phyloP scores from a whole-genome alignment of 2,888 invertebrate species.

The Watsonalla cultraria region DNA sequence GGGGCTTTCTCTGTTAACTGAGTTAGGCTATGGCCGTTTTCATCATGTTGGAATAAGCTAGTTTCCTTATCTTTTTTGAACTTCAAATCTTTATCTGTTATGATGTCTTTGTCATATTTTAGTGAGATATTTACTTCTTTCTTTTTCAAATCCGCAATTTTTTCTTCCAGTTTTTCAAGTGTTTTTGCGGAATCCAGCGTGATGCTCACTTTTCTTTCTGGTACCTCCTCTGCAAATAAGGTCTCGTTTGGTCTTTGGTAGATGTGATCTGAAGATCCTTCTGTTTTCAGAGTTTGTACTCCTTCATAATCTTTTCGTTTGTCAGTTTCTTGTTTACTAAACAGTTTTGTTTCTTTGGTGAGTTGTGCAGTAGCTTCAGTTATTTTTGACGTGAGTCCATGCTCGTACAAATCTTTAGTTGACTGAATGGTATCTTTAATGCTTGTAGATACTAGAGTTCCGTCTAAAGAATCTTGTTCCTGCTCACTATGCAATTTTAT shows the following conservation, averaged over 20 bases:
- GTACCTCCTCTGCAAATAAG: neutral
- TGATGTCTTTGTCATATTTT: constrained; percentile 17
- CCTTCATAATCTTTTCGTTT: neutral
- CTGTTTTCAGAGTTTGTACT: neutral
- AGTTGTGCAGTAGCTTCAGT: neutral
- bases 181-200: constrained; percentile 64
- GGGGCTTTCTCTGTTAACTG: constrained; percentile 3
- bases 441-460: neutral
- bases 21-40: no score
- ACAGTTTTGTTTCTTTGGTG: neutral
- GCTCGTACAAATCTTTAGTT: neutral
- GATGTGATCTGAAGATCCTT: neutral
- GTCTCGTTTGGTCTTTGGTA: neutral
- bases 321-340: neutral
- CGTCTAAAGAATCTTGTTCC: neutral
- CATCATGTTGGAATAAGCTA: no score
- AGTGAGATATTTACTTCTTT: constrained; percentile 35
- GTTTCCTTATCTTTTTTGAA: constrained; percentile 4
- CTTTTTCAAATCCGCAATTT: constrained; percentile 56
- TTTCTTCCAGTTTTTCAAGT: constrained; percentile 68
- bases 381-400: neutral
- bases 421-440: neutral
- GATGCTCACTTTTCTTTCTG: constrained; percentile 38
- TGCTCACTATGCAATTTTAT: neutral
- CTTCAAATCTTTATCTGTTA: constrained; percentile 17